Evolutionary conservation across 2,797 vertebrate genomes (phyloP).

Genomic region (Balearica regulorum): DNA sequence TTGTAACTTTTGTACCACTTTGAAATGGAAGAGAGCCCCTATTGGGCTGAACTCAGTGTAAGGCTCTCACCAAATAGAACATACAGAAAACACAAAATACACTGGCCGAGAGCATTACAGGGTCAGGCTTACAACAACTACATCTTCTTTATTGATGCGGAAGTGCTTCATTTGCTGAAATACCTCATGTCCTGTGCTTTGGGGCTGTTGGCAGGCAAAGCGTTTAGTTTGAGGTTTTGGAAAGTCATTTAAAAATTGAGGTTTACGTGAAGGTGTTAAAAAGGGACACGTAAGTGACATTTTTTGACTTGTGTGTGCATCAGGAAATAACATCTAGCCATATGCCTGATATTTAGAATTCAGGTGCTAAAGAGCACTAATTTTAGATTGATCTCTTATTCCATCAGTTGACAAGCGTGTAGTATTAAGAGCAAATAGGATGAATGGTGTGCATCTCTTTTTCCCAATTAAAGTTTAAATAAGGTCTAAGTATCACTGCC

Average conservation of each 20-base stretch:
- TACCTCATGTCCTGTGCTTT: not conserved
- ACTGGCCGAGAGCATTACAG: accelerated
- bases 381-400: not conserved
- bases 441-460: not conserved
- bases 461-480: not conserved
- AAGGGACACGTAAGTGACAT: not conserved
- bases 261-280: not conserved
- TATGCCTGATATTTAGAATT: not conserved
- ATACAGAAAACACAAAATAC: not conserved
- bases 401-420: not conserved
- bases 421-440: not conserved
- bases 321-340: not conserved
- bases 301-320: not conserved
- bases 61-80: not conserved
- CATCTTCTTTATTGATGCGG: not conserved
- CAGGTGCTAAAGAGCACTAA: not conserved
- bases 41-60: not conserved
- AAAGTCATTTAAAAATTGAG: not conserved
- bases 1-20: not conserved
- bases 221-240: not conserved
- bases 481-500: not conserved
- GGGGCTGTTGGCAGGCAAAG: not conserved
- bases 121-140: not conserved
- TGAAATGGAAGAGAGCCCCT: not conserved
- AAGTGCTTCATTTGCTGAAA: not conserved